Base-by-base conservation (phyloP, 1,140 invertebrate species). In the Hermetia illucens region DNA sequence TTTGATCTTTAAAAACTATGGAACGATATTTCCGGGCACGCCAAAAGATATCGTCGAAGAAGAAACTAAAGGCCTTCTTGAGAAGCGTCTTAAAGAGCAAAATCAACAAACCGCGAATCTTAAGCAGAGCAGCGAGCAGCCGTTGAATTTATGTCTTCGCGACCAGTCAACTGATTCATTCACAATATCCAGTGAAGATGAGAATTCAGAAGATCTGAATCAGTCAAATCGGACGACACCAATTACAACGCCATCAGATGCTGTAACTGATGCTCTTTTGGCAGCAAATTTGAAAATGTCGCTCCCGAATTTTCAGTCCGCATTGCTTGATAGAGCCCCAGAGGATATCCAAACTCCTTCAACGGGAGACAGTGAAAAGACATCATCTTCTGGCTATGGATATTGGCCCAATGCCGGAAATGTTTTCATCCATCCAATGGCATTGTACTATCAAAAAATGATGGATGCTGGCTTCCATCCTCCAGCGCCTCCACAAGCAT, bases 1-100 rank as follows among this genome's bases (percentile, higher is more conserved):
- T 49, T 61, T 90, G n/a, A 88, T 89, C 45, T 87, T 87, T 51
- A 88, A 88, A 47, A 88, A 88, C 52, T 88, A 88, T 48, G 85
- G 83, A 0, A 87, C 80, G 0, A 82, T 85, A n/a, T 70, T 83
- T 17, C 79, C 79, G 0, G 37, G 41, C 31, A 37, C 37, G 13
- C 36, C 40, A 19, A 38, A 21, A n/a, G 34, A 20, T 6, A 20
- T 13, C 8, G 12, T 37, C 19, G 45, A 44, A 35, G 27, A 36
- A n/a, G 16, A 10, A n/a, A 31, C 18, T 15, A 37, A 12, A 18
- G 20, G 18, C 5, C 15, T 13, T 4, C 34, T 34, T 15, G 58
- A 60, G 47, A 36, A 36, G 21, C 24, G 21, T 13, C 13, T 13
- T 20, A 36, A 20, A 36, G 27, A 3, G 15, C 21, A 5, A 24